phyloP scores from a whole-genome alignment of 2,797 vertebrate species.

The Lagocephalus sceleratus region DNA sequence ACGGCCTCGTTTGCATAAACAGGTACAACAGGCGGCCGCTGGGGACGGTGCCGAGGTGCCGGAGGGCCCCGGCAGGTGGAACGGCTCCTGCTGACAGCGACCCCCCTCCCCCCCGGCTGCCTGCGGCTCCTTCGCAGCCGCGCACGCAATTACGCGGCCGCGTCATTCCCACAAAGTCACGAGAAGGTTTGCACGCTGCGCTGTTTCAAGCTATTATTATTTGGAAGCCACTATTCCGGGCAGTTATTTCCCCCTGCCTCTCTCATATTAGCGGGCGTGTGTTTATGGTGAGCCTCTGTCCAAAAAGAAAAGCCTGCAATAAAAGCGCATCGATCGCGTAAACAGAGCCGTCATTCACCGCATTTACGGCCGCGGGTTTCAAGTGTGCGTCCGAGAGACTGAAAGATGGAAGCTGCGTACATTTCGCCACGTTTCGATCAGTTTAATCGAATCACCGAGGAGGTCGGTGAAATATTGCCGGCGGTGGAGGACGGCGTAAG shows the following conservation, averaged over 20 bases:
- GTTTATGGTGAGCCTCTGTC: too few species aligned
- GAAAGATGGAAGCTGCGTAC: not conserved
- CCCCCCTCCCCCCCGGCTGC: too few species aligned
- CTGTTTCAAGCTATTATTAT: too few species aligned
- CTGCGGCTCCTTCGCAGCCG: slow-evolving; percentile 20
- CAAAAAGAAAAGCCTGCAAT: too few species aligned
- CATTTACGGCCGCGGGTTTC: not conserved
- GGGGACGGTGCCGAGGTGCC: slow-evolving; percentile 4
- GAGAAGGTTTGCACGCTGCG: too few species aligned
- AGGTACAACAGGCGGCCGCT: slow-evolving; percentile 10
- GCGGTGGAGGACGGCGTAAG: slow-evolving; percentile 22
- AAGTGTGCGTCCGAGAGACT: not conserved
- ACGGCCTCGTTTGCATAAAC: slow-evolving; percentile 10
- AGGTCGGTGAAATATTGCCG: slow-evolving; percentile 21
- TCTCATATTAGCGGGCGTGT: too few species aligned
- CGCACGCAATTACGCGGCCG: slow-evolving; percentile 12
- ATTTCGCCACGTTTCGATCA: slow-evolving; percentile 9
- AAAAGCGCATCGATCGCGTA: too few species aligned
- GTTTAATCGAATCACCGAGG: not conserved
- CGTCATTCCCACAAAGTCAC: slow-evolving; percentile 1
- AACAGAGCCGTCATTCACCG: not conserved
- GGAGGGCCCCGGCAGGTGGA: slow-evolving; percentile 33
- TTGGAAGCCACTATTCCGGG: too few species aligned
- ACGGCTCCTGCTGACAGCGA: slow-evolving; percentile 35
- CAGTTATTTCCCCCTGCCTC: too few species aligned